A percentile compares a stretch with the other conserved stretches of the same genome.
These are phyloP conservation scores for Thunnus thynnus DNA, from an alignment of 2,113 vertebrate species.

Conservation along the genomic window DNA sequence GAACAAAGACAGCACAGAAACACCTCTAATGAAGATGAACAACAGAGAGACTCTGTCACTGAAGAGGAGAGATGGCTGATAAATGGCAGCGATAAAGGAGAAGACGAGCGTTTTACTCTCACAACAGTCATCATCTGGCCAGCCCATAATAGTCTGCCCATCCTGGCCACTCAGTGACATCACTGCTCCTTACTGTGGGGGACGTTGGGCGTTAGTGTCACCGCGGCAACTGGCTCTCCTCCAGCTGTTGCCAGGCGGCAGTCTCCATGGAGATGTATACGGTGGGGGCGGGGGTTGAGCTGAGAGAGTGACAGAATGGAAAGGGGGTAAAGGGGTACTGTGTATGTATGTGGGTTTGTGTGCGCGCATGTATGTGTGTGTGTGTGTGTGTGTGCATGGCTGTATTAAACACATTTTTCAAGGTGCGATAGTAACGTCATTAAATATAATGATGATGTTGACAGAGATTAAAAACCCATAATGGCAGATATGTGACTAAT, in stretches of 20 bases:
- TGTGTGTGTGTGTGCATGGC: neutral
- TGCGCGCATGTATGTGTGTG: slow-evolving; percentile 10
- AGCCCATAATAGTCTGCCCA: slow-evolving; percentile 53
- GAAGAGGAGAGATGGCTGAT: slow-evolving; percentile 58
- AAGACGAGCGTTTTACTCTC: slow-evolving; percentile 60
- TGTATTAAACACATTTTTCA: slow-evolving; percentile 37
- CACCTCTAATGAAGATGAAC: slow-evolving; percentile 77
- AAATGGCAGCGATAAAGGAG: slow-evolving; percentile 57
- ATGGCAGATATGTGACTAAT: slow-evolving; percentile 43
- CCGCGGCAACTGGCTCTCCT: slow-evolving; percentile 80
- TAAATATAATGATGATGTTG: slow-evolving; percentile 48
- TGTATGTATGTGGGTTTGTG: slow-evolving; percentile 1
- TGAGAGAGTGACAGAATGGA: slow-evolving; percentile 47
- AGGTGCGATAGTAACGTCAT: slow-evolving; percentile 53
- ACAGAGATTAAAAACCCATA: slow-evolving; percentile 55
- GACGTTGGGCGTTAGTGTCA: slow-evolving; percentile 67
- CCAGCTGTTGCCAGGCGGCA: slow-evolving; percentile 88
- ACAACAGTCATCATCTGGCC: slow-evolving; percentile 42
- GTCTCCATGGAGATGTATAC: slow-evolving; percentile 87
- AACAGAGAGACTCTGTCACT: slow-evolving; percentile 52
- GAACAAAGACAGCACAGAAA: slow-evolving; percentile 63
- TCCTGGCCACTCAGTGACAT: slow-evolving; percentile 71
- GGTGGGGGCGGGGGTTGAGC: slow-evolving; percentile 55
- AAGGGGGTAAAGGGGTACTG: slow-evolving; percentile 25
- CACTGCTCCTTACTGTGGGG: slow-evolving; percentile 53